phyloP scores from a whole-genome alignment of 2,797 vertebrate species.

The Gallinago stenura region DNA sequence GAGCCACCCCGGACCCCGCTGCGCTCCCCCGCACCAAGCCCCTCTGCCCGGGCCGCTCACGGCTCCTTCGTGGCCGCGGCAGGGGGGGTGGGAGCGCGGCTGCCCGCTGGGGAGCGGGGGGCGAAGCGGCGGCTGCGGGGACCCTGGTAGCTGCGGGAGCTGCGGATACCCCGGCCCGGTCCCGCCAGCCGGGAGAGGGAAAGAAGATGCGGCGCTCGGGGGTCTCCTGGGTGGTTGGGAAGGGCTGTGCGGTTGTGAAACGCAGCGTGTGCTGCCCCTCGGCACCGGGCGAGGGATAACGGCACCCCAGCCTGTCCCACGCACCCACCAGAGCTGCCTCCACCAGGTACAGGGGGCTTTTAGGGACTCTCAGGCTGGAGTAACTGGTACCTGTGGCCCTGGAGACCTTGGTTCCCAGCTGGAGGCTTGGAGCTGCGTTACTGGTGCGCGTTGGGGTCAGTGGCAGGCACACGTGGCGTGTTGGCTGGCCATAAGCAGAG shows the following conservation, averaged over 20 bases:
- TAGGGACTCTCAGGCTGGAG: rapidly evolving
- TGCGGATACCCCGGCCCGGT: neutral
- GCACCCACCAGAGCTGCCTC: neutral
- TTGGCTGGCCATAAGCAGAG: neutral
- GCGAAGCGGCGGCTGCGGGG: too few species aligned
- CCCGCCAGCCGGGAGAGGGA: too few species aligned
- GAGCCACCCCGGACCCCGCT: neutral
- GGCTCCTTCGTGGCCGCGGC: neutral
- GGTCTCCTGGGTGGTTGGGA: rapidly evolving
- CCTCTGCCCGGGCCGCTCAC: neutral
- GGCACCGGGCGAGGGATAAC: neutral
- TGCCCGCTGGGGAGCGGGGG: neutral
- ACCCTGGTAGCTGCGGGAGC: too few species aligned
- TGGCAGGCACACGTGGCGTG: rapidly evolving
- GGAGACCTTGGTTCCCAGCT: neutral
- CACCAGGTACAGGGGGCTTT: rapidly evolving
- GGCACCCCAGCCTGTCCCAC: neutral
- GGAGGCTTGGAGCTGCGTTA: neutral
- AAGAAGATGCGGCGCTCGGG: neutral
- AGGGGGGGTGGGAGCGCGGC: neutral
- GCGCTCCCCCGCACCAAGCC: neutral
- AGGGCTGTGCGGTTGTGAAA: neutral
- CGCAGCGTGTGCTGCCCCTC: neutral
- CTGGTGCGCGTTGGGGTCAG: neutral
- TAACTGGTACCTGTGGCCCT: neutral